Conservation (phyloP, 2,797 vertebrate species). For the Apodemus agrarius region DNA sequence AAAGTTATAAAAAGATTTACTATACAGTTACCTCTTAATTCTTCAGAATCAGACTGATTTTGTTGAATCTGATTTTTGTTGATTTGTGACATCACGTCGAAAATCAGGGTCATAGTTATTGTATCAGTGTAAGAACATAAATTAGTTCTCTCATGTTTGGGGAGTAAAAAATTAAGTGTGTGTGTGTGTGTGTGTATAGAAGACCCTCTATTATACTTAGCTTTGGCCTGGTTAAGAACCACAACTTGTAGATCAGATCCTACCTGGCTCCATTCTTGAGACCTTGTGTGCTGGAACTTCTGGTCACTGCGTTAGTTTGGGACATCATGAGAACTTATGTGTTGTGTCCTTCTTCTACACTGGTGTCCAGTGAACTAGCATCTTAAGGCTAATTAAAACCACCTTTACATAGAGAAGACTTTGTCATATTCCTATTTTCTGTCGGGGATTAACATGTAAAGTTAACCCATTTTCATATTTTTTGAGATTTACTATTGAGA, state of each 20-base stretch:
- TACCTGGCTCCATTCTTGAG: background rate
- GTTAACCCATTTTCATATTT: conserved; percentile 28
- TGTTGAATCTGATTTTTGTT: too few relatives aligned
- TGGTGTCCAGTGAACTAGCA: background rate
- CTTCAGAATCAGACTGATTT: conserved; percentile 3
- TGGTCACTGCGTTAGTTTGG: background rate
- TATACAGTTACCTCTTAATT: conserved; percentile 19
- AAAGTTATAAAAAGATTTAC: conserved; percentile 31
- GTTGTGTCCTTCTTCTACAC: background rate
- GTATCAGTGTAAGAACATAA: background rate
- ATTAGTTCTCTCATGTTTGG: conserved; percentile 1
- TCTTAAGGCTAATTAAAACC: conserved; percentile 23
- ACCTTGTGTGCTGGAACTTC: background rate
- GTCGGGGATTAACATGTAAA: conserved; percentile 7
- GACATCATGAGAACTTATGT: conserved; percentile 17
- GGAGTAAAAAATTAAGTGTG: background rate
- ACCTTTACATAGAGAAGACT: background rate
- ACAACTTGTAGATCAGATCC: background rate
- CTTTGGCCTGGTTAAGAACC: conserved; percentile 28
- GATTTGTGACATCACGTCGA: conserved; percentile 8
- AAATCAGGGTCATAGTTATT: background rate
- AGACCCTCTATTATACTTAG: background rate
- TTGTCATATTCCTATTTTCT: background rate
- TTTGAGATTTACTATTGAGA: conserved; percentile 45
- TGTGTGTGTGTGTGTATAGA: background rate